phyloP scores from a whole-genome alignment of 1,140 invertebrate species.

The Cotesia chilonis region DNA sequence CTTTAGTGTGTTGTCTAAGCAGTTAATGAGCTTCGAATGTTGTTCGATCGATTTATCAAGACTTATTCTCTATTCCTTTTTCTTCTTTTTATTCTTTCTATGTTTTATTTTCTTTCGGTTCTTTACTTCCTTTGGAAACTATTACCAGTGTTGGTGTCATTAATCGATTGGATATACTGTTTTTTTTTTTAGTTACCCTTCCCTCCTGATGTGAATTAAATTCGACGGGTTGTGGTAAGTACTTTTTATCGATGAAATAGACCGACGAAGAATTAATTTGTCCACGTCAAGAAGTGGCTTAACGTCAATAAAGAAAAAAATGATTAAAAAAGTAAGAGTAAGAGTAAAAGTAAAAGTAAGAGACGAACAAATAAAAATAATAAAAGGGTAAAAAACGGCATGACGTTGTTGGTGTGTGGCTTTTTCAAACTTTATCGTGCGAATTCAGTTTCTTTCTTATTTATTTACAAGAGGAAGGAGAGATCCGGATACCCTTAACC shows the following conservation, averaged over 20 bases:
- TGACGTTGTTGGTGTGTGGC: constrained; percentile 9
- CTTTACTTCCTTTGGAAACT: constrained; percentile 2
- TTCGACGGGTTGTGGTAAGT: constrained; percentile 3
- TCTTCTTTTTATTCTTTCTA: too few relatives aligned
- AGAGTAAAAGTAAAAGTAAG: constrained; percentile 2
- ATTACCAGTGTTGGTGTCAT: constrained; percentile 9
- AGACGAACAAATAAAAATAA: neutral
- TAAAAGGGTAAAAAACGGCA: constrained; percentile 11
- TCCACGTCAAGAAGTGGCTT: constrained; percentile 22
- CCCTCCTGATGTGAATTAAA: constrained; percentile 19
- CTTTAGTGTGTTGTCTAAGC: constrained; percentile 3
- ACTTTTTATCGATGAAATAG: constrained; percentile 17
- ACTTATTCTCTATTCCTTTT: neutral
- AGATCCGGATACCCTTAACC: constrained; percentile 33
- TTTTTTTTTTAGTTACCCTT: neutral
- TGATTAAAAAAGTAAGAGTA: neutral
- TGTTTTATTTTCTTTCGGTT: too few relatives aligned
- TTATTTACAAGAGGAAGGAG: constrained; percentile 47
- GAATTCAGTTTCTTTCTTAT: constrained; percentile 59
- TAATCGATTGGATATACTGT: constrained; percentile 30
- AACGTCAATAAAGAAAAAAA: neutral
- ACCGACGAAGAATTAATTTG: constrained; percentile 28
- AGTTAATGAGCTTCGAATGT: constrained; percentile 30
- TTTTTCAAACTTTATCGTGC: constrained; percentile 25
- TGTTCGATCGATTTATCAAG: constrained; percentile 29